These are phyloP conservation scores for mouse (Mus musculus) DNA, from an alignment of 2,113 vertebrate genomes.

Conservation along the genomic window GRCm39 chr19:21863001-21863500, in stretches of 20 bases:
- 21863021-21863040: background rate
- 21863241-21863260: conserved; percentile 15
- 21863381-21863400: background rate
- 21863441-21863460: background rate
- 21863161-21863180: background rate
- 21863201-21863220: background rate
- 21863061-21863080: background rate
- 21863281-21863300: background rate
- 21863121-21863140: background rate
- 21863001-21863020: background rate
- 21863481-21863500: background rate
- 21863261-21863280: background rate
- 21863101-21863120: background rate
- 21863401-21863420: background rate
- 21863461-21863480: background rate
- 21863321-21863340: background rate
- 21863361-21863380: background rate
- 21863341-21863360: background rate
- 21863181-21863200: background rate
- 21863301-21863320: background rate
- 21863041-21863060: background rate
- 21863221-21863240: background rate
- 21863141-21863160: background rate
- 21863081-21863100: background rate
- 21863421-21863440: background rate